These are phyloP conservation scores for Ornithoptera alexandrae DNA, from an alignment of 2,888 invertebrate genomes.

Conservation along the genomic window DNA sequence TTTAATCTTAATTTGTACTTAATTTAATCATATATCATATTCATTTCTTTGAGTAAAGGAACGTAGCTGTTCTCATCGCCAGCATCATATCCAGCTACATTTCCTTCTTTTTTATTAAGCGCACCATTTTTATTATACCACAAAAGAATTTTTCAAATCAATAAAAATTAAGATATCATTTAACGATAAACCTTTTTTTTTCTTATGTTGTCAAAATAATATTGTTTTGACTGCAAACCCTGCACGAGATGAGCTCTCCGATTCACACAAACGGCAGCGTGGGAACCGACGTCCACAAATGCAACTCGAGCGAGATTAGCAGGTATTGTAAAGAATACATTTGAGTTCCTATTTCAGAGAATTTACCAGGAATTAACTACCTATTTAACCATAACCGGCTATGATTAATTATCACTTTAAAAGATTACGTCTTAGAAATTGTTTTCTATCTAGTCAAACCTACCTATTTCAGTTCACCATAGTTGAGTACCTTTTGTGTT, in stretches of 20 bases:
- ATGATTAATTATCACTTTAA: neutral
- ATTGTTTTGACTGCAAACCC: conserved; percentile 43
- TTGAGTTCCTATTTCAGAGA: conserved; percentile 30
- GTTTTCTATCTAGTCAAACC: neutral
- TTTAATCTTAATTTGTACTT: too few species aligned
- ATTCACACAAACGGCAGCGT: conserved; percentile 58
- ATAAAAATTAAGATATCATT: too few species aligned
- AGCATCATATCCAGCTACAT: too few species aligned
- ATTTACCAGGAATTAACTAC: conserved; percentile 23
- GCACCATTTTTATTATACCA: too few species aligned
- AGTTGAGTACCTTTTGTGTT: too few species aligned
- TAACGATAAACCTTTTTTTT: too few species aligned
- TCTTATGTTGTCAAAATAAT: neutral
- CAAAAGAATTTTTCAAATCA: too few species aligned
- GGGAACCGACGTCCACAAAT: conserved; percentile 42
- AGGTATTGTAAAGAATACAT: conserved; percentile 28
- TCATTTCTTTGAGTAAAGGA: too few species aligned
- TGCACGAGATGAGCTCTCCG: conserved; percentile 55
- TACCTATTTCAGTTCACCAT: too few species aligned
- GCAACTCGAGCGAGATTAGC: conserved; percentile 23
- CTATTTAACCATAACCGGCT: neutral
- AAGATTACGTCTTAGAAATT: neutral
- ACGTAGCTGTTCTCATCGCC: too few species aligned
- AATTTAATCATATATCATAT: too few species aligned
- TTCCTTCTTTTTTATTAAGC: too few species aligned